Conservation (phyloP, 2,888 invertebrate genomes). For the Noctuana brunneofusca region DNA sequence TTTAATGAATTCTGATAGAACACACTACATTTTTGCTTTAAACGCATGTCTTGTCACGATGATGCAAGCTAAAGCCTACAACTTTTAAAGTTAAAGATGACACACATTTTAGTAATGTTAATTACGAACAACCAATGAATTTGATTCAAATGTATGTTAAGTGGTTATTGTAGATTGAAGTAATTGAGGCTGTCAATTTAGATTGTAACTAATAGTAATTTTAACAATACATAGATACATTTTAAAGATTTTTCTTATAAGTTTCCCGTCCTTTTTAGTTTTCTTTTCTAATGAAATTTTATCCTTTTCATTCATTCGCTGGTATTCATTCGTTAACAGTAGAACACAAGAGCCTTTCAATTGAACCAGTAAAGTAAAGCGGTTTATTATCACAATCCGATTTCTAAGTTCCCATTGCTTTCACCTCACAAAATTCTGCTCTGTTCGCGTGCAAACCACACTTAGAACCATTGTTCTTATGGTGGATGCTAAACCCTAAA, state of each 20-base stretch:
- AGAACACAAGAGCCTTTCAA: constrained; percentile 34
- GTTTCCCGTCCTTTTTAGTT: neutral
- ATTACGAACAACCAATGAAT: neutral
- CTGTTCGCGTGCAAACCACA: constrained; percentile 59
- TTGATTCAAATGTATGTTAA: neutral
- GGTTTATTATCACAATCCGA: constrained; percentile 52
- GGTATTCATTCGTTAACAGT: constrained; percentile 27
- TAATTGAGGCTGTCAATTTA: too few species aligned
- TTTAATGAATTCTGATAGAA: constrained; percentile 46
- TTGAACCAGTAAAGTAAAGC: constrained; percentile 37
- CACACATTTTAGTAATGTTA: neutral
- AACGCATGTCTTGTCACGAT: neutral
- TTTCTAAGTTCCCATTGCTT: constrained; percentile 72
- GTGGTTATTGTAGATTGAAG: too few species aligned
- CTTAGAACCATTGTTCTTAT: constrained; percentile 60
- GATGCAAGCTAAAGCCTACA: neutral
- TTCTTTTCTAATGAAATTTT: neutral
- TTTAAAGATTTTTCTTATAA: neutral
- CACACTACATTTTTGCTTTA: constrained; percentile 4
- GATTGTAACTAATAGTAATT: too few species aligned
- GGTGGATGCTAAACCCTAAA: constrained; percentile 35
- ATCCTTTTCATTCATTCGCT: neutral
- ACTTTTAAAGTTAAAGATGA: neutral
- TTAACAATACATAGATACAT: too few species aligned
- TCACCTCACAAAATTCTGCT: constrained; percentile 54